Evolutionary conservation across 2,888 invertebrate genomes (phyloP), one percentile per base, ranked within the genome.

Genomic region (Gandaritis pyraliata): DNA sequence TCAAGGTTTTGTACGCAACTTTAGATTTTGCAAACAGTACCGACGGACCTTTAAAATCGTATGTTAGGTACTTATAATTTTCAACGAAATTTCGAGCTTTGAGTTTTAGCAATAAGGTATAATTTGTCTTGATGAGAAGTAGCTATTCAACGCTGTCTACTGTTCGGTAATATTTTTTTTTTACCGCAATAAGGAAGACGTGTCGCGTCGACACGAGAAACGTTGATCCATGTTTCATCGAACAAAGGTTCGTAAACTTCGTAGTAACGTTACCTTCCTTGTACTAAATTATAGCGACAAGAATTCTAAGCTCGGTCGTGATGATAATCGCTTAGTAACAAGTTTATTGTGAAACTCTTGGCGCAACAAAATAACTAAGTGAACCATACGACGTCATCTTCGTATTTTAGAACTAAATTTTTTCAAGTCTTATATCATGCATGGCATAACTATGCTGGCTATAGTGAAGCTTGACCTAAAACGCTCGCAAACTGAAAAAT

Each of bases 131-230:
- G 38, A 12, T 45, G 41, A 45, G 15, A 54, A 41, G 38, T 36
- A 39, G 41, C 56, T 36, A 51, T 50, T 62, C 56, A 48, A 52
- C 55, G 55, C 38, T 49, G 58, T 55, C 2, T 49, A 49, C 16
- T 54, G 49, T 29, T 58, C 43, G 43, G 16, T 16, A 41, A 43
- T 45, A 48, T n/a, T 46, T 56, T n/a, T 68, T 70, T 70, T 66
- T 68, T 70, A 55, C 53, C 43, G 54, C 53, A 64, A 66, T 66
- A 50, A 70, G 65, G 68, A 68, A 68, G 65, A 65, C 16, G 16
- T n/a, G n/a, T 38, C 12, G 38, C 62, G 33, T 58, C 49, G 47
- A 36, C 30, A 41, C 43, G 36, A 57, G 52, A 45, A 54, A 41
- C 54, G 45, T 39, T n/a, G 50, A 56, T 33, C 16, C n/a, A 60